Conservation (phyloP, 2,797 vertebrate species). For the Danionella dracula region DNA sequence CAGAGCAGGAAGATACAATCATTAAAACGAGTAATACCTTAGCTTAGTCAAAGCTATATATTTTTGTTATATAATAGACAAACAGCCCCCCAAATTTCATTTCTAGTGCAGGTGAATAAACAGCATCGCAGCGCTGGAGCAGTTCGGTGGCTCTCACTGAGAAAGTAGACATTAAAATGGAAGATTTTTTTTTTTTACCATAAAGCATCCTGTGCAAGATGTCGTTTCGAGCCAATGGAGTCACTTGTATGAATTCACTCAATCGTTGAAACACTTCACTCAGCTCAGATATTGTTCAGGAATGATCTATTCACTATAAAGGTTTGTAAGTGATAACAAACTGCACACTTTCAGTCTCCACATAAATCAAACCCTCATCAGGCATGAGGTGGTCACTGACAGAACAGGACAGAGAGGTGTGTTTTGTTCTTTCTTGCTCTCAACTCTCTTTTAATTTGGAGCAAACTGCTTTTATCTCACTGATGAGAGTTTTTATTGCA, state of each 20-base stretch:
- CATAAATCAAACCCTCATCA: slow-evolving; percentile 4
- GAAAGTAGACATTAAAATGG: no score
- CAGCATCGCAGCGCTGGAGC: not conserved
- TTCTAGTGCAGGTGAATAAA: not conserved
- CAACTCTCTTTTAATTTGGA: slow-evolving; percentile 30
- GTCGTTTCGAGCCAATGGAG: no score
- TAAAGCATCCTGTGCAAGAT: no score
- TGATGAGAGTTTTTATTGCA: slow-evolving; percentile 27
- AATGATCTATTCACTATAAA: no score
- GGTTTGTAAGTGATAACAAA: not conserved
- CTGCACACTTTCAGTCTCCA: not conserved
- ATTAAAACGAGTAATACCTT: not conserved
- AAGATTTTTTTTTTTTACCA: no score
- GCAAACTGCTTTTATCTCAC: not conserved
- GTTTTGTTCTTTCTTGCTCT: no score
- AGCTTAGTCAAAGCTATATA: not conserved
- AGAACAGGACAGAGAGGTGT: not conserved
- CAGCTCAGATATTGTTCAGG: no score
- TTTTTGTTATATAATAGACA: not conserved
- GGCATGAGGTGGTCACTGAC: slow-evolving; percentile 14
- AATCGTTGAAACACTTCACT: no score
- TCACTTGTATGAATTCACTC: no score
- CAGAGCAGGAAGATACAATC: not conserved
- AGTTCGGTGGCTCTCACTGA: no score
- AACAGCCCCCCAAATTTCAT: not conserved